phyloP scores from a whole-genome alignment of 2,113 vertebrate species.

The Todiramphus saurophagus region DNA sequence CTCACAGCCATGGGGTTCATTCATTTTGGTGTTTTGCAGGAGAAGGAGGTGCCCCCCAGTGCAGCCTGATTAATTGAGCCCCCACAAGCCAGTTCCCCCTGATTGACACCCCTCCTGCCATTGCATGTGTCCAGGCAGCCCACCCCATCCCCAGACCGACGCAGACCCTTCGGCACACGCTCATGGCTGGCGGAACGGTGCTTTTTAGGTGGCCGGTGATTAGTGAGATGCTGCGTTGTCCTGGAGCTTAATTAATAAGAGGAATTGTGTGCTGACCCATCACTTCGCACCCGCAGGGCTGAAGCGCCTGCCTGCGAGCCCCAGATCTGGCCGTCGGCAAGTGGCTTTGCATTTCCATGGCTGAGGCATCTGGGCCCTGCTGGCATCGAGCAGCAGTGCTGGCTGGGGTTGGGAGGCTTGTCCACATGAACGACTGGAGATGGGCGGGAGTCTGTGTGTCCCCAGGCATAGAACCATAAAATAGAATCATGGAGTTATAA shows the following conservation, averaged over 20 bases:
- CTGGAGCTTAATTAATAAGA: background rate
- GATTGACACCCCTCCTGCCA: background rate
- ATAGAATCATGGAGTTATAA: background rate
- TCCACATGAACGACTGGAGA: background rate
- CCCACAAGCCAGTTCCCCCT: rapidly evolving
- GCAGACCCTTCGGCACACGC: background rate
- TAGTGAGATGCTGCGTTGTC: background rate
- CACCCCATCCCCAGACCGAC: background rate
- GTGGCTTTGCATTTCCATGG: background rate
- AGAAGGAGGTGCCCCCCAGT: background rate
- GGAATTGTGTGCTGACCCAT: background rate
- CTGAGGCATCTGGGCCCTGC: rapidly evolving
- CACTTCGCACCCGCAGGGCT: background rate
- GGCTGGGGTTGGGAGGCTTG: background rate
- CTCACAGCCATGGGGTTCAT: background rate
- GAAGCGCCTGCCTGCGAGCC: background rate
- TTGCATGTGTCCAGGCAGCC: background rate
- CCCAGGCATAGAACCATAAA: background rate
- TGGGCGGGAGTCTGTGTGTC: background rate
- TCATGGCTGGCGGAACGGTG: background rate
- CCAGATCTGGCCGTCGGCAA: rapidly evolving
- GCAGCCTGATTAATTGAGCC: rapidly evolving
- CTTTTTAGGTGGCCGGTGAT: background rate
- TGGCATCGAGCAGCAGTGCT: background rate
- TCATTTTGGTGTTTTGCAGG: background rate